Base-by-base conservation (phyloP, 2,797 vertebrate genomes). In the Setipinna tenuifilis region DNA sequence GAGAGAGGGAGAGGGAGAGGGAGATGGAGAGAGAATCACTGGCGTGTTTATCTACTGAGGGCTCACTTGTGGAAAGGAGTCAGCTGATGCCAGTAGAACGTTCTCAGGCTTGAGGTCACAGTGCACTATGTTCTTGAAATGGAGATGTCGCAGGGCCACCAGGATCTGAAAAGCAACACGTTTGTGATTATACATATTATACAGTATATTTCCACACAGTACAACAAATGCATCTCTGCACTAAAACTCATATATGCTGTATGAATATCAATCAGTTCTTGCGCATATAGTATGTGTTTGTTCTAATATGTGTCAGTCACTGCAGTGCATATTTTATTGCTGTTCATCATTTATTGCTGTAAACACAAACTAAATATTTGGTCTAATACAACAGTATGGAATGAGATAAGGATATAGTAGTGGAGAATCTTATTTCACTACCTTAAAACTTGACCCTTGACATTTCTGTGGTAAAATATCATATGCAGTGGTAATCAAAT, bases 71-170 rank as follows among this genome's bases (percentile, higher is more conserved):
- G 98, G 98, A 84, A 97, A 97, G 68, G 98, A 97, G 90, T 99
- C 98, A 0, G 97, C 95, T 2, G 97, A 99, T 0, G 98, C 97
- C 86, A 99, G 88, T 85, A 99, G 94, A 68, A 99, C 98, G 44
- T 99, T 99, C 91, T 99, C 98, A 28, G 98, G 98, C 91, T 99
- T 99, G 85, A 99, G 96, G 90, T 99, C 98, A 94, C 98, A 99
- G 91, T 99, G 98, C 92, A 99, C 98, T 48, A 99, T 98, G 92
- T 99, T 99, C 96, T 99, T 99, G 93, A 99, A 98, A 95, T 99
- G 98, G 87, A 99, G 98, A 90, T 99, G 98, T 83, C 97, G 96
- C 91, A 99, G 92, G 87, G 98, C 98, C 90, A 98, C 97, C 58
- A 99, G 96, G 86, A 99, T 99, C 98, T 98, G 90, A 80, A 89